Conservation (phyloP, 2,113 vertebrate genomes). For the Ictidomys tridecemlineatus region DNA sequence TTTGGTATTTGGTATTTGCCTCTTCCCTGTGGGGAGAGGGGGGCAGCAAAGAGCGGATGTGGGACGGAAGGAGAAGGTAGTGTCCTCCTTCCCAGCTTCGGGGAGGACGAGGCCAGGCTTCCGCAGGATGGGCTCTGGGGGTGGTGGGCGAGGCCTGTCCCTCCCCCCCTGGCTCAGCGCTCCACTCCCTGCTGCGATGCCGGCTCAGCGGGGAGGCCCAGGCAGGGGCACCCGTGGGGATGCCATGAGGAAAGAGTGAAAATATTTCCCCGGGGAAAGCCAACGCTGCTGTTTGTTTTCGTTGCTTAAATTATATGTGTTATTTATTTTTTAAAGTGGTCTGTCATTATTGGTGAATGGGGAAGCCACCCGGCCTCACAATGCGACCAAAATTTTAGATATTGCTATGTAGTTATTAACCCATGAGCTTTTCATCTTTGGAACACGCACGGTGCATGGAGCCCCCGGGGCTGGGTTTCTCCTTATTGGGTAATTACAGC, state of each 20-base stretch:
- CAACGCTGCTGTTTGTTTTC: slow-evolving; percentile 77
- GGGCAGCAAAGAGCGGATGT: not conserved
- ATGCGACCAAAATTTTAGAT: slow-evolving; percentile 68
- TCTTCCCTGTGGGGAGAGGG: not conserved
- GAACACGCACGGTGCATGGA: not conserved
- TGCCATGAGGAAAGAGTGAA: slow-evolving; percentile 37
- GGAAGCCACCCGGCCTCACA: slow-evolving; percentile 72
- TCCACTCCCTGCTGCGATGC: slow-evolving; percentile 20
- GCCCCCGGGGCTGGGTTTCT: not conserved
- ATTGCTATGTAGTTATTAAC: slow-evolving; percentile 77
- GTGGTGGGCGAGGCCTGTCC: not conserved
- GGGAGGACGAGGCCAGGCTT: not conserved
- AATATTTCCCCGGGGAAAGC: slow-evolving; percentile 77
- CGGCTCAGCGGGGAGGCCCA: slow-evolving; percentile 74
- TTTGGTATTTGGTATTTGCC: rapidly evolving
- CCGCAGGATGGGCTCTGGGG: not conserved
- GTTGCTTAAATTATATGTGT: slow-evolving; percentile 82
- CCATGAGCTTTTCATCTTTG: slow-evolving; percentile 72
- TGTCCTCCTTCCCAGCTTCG: not conserved
- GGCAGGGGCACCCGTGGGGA: slow-evolving; percentile 59
- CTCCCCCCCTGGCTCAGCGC: not conserved
- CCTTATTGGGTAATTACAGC: slow-evolving; percentile 32
- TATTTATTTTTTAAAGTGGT: slow-evolving; percentile 81
- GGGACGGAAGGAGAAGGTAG: not conserved
- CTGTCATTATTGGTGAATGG: slow-evolving; percentile 84